A percentile compares a stretch with the other conserved stretches of the same genome.
Conservation (phyloP, 2,888 invertebrate species). For the Dysmachus trigonus region DNA sequence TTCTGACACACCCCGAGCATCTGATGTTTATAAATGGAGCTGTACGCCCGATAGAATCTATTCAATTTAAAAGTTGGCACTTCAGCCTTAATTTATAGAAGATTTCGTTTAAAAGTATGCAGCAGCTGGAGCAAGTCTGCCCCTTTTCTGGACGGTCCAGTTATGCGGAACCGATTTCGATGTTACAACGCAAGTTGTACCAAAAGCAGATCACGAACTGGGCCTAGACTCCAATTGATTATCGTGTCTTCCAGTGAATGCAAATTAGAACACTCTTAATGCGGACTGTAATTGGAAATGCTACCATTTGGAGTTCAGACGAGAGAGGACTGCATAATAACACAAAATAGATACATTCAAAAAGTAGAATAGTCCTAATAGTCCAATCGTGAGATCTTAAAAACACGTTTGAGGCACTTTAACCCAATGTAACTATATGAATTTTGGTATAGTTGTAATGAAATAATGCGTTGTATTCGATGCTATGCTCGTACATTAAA, state of each 20-base stretch:
- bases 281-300: background rate
- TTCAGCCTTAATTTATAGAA: constrained; percentile 11
- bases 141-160: background rate
- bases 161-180: background rate
- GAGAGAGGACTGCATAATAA: background rate
- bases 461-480: no score
- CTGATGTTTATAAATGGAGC: constrained; percentile 22
- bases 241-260: background rate
- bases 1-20: constrained; percentile 16
- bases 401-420: no score
- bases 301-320: background rate
- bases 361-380: background rate
- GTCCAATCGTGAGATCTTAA: background rate
- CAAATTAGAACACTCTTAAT: background rate
- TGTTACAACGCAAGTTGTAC: background rate
- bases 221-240: background rate
- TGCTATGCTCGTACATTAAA: no score
- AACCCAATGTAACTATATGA: no score
- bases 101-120: background rate
- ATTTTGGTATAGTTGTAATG: no score
- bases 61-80: constrained; percentile 30
- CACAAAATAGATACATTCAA: background rate
- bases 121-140: background rate
- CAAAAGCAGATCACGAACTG: background rate
- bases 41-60: background rate